Evolutionary conservation across 2,113 vertebrate species (phyloP), one percentile per base, ranked within the genome.

Genomic region (Turdus rufiventris): DNA sequence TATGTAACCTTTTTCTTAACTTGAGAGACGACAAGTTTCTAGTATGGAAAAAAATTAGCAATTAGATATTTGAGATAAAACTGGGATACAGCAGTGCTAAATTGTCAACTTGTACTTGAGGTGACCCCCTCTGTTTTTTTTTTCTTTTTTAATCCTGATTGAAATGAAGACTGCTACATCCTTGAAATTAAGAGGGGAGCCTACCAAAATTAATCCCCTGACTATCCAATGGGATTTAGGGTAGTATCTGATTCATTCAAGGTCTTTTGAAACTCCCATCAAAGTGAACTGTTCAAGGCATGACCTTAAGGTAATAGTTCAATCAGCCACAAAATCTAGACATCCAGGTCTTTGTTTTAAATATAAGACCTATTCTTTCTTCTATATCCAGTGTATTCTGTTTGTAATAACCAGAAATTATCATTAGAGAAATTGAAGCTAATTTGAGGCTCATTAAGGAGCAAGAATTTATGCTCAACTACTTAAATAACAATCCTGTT

Each of bases 401-500:
- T 61, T 84, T 74, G 76, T 95, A 95, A 95, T 96, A 92, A 56
- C 68, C 88, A 95, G 92, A 93, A 96, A 93, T 97, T 96, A 92
- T 76, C 91, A 95, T 97, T 36, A 95, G 75, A 94, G 85, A 94
- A 96, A 93, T 78, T 38, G 17, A 87, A 78, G 58, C 84, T 87
- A 89, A 82, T 90, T 67, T 93, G 65, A 70, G 56, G 47, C 66
- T 95, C 84, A 97, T 96, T 96, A 95, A 96, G 51, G 68, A 92
- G 81, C 9, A 3, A 96, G 95, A 97, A 94, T 93, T 97, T 93
- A 93, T 96, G 51, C 70, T 75, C 87, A 91, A 95, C 89, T 82
- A 93, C 96, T 87, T 70, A 88, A 95, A 96, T 43, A 86, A 89
- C 15, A 96, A 96, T 96, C 95, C 97, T 80, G 96, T 94, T 88